Evolutionary conservation across 2,797 vertebrate species (phyloP), one percentile per base, ranked within the genome.

Genomic region (Labroides dimidiatus): DNA sequence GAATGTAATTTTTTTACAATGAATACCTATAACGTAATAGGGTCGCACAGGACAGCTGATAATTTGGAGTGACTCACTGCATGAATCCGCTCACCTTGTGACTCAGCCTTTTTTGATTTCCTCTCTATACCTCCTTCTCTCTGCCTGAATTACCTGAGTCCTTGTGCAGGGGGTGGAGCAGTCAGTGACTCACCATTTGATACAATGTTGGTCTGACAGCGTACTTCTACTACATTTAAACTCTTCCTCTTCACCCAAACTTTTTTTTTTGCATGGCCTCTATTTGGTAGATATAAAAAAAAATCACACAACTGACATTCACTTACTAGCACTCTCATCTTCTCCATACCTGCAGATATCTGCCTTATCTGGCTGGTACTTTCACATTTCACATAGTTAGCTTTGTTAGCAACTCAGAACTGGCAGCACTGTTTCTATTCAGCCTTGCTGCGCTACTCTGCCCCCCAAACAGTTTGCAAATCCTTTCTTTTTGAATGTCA

Each of bases 81-180:
- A 27, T 24, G 37, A 75, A 52, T 69, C 50, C 39, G 10, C 42
- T 76, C 63, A 63, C 45, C 21, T 37, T 37, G 30, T 66, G 45
- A 64, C 30, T 51, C 36, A 17, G 23, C 6, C 23, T 30, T 30
- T 36, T 55, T 76, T 53, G 30, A 33, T 10, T 61, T 48, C 48
- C 15, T 30, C 10, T 15, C 30, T 13, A 51, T 1, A 7, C 42
- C 54, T 57, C 64, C 39, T 47, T 51, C 20, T 64, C 19, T 21
- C 17, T n/a, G 8, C 54, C 41, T 44, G 45, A 33, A 52, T 63
- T 56, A 44, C 51, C 33, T 23, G 58, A 62, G 51, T 23, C 30
- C 10, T 19, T n/a, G 47, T 65, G 65, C 41, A 37, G 24, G 42
- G 27, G 6, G 36, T 27, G 44, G 21, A 53, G 44, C 41, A 65